These are phyloP conservation scores for Macroglossus sobrinus DNA, from an alignment of 2,113 vertebrate genomes.

Conservation along the genomic window DNA sequence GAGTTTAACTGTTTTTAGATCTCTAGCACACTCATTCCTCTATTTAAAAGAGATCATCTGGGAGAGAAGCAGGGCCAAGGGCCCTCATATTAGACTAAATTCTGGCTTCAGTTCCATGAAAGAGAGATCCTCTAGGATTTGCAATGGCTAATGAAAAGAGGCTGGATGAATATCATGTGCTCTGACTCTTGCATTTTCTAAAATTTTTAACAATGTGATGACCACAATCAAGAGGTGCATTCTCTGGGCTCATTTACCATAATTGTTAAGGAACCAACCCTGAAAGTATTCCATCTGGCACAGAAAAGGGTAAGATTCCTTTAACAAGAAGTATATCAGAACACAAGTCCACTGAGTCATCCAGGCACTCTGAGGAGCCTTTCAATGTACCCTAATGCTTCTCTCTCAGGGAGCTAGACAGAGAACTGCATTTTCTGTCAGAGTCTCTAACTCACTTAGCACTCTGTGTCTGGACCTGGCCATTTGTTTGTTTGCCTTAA, in stretches of 20 bases:
- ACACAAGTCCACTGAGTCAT: neutral
- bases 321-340: neutral
- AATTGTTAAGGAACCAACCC: neutral
- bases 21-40: neutral
- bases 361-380: neutral
- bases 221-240: neutral
- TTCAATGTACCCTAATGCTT: neutral
- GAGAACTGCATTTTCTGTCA: slow-evolving; percentile 1
- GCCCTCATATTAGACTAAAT: neutral
- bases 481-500: slow-evolving; percentile 59
- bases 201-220: neutral
- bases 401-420: neutral
- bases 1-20: neutral
- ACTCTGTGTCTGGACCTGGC: slow-evolving; percentile 50
- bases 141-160: neutral
- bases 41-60: neutral
- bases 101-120: neutral
- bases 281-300: neutral
- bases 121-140: neutral
- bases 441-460: slow-evolving; percentile 63
- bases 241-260: neutral
- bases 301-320: neutral
- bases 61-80: neutral
- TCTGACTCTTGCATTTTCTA: neutral
- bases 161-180: neutral